A percentile compares a stretch with the other conserved stretches of the same genome.
Evolutionary conservation across 64 coral and sea anemone species (phyloP).

Genomic region (Dendrophyllia cribrosa): DNA sequence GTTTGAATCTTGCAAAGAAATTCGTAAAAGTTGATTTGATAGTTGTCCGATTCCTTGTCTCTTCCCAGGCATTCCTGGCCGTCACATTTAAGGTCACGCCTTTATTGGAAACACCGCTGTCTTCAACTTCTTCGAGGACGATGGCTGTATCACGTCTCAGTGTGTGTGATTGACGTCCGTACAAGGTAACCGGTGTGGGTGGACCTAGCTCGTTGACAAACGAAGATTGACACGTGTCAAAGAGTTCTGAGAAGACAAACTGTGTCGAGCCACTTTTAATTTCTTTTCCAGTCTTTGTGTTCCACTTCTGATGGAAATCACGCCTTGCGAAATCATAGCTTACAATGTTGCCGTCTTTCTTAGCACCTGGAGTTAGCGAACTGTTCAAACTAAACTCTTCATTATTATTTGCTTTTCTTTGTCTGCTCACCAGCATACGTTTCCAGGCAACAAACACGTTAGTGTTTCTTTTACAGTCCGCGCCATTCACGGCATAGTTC

Average conservation of each 20-base stretch:
- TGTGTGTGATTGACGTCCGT: background rate
- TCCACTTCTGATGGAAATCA: background rate
- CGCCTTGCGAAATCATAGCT: background rate
- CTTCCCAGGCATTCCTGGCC: background rate
- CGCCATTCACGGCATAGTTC: background rate
- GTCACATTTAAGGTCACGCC: conserved; percentile 3
- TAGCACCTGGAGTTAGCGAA: background rate
- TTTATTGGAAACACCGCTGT: background rate
- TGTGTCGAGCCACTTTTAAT: background rate
- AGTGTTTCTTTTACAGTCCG: background rate
- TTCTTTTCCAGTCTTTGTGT: conserved; percentile 4
- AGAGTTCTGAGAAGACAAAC: background rate
- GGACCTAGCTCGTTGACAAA: background rate
- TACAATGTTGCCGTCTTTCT: background rate
- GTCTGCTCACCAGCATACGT: background rate
- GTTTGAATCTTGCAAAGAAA: background rate
- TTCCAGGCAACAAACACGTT: background rate
- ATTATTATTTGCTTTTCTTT: background rate
- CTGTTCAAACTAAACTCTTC: background rate
- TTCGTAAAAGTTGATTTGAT: background rate
- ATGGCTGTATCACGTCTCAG: conserved; percentile 9
- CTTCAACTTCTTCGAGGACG: background rate
- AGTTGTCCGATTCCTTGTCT: background rate
- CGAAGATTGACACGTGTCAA: background rate
- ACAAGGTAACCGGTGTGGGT: background rate